Evolutionary conservation across 2,888 invertebrate species (phyloP).

Genomic region (Carpatolechia fugitivella): DNA sequence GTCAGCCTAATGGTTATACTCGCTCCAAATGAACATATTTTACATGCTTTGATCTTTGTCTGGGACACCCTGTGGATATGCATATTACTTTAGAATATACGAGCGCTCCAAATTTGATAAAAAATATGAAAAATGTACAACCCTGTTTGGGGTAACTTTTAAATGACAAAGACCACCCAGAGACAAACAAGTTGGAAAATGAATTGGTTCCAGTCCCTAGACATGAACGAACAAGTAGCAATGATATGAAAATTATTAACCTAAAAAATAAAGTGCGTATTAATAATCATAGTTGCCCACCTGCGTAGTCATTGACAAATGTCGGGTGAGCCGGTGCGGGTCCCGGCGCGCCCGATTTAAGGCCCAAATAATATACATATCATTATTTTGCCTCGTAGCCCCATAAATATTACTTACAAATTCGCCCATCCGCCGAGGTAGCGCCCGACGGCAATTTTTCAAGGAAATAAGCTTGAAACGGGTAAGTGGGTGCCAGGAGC

Average conservation of each 20-base stretch:
- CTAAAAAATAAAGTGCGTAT: slow-evolving; percentile 57
- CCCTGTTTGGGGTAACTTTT: neutral
- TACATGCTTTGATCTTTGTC: slow-evolving; percentile 6
- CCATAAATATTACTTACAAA: slow-evolving; percentile 70
- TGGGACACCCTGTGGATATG: neutral
- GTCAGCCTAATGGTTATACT: slow-evolving; percentile 28
- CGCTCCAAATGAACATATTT: slow-evolving; percentile 1
- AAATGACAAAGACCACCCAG: slow-evolving; percentile 37
- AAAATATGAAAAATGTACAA: slow-evolving; percentile 3
- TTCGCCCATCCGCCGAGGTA: slow-evolving; percentile 53
- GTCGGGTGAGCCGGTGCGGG: slow-evolving; percentile 39
- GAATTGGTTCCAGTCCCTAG: slow-evolving; percentile 21
- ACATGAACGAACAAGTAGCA: slow-evolving; percentile 34
- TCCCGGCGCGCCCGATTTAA: slow-evolving; percentile 47
- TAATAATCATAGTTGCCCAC: slow-evolving; percentile 62
- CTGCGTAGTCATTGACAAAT: slow-evolving; percentile 71
- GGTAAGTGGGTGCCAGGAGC: slow-evolving; percentile 24
- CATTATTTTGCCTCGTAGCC: slow-evolving; percentile 64
- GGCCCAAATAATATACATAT: slow-evolving; percentile 73
- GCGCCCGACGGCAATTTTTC: slow-evolving; percentile 58
- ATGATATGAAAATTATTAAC: slow-evolving; percentile 51
- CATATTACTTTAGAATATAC: slow-evolving; percentile 1
- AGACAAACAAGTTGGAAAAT: slow-evolving; percentile 15
- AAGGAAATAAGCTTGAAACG: slow-evolving; percentile 47
- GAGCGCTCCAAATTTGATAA: slow-evolving; percentile 1